A percentile compares a stretch with the other conserved stretches of the same genome.
phyloP scores from a whole-genome alignment of 2,797 vertebrate species.

The Rhinophrynus dorsalis region DNA sequence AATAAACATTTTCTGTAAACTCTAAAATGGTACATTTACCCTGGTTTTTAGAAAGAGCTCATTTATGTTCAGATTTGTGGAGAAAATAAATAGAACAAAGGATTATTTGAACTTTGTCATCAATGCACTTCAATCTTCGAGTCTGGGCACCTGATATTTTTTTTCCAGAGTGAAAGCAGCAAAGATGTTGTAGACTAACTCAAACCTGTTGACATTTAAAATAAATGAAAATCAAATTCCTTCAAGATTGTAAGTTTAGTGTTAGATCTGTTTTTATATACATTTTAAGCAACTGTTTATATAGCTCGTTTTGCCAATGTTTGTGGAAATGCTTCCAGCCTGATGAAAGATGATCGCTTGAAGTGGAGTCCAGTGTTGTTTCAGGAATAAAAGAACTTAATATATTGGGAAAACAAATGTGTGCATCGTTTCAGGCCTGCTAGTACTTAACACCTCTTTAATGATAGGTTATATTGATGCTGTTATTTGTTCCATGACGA shows the following conservation, averaged over 20 bases:
- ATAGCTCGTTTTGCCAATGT: conserved; percentile 53
- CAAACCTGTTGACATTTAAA: conserved; percentile 40
- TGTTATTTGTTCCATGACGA: conserved; percentile 87
- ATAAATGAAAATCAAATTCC: conserved; percentile 49
- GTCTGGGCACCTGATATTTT: conserved; percentile 54
- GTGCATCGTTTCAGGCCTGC: conserved; percentile 66
- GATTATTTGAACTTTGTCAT: conserved; percentile 61
- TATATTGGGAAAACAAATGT: conserved; percentile 59
- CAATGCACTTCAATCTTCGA: conserved; percentile 49
- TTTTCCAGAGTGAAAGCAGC: conserved; percentile 52
- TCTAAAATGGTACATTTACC: conserved; percentile 61
- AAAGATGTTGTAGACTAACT: conserved; percentile 43
- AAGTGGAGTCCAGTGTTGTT: conserved; percentile 61
- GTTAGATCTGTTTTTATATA: conserved; percentile 35
- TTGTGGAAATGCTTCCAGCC: conserved; percentile 62
- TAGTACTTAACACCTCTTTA: conserved; percentile 74
- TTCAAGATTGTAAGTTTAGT: conserved; percentile 36
- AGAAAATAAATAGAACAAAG: conserved; percentile 62
- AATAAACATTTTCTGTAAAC: conserved; percentile 64
- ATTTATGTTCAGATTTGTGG: conserved; percentile 52
- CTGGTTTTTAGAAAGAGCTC: conserved; percentile 55
- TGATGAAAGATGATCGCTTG: conserved; percentile 66
- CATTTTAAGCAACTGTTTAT: conserved; percentile 49
- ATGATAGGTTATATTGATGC: conserved; percentile 79
- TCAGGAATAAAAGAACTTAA: conserved; percentile 70